Percentiles rank a stretch among this genome's conserved stretches.
These are phyloP conservation scores for Epizoanthus ramosus DNA, from an alignment of 92 coral and sea anemone genomes.

Conservation along the genomic window DNA sequence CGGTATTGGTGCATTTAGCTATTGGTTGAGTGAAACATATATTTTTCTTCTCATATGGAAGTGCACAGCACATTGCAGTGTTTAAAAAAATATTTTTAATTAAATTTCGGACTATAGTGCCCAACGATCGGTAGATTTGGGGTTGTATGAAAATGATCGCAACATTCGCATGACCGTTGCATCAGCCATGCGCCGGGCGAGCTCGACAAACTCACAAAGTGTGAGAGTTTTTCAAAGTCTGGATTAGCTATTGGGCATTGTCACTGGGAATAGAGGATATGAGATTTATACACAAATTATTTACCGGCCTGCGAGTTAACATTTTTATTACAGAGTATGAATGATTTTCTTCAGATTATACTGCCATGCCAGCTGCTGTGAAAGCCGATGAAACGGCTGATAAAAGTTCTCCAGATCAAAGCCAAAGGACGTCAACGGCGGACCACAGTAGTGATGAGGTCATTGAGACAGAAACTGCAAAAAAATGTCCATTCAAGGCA, in stretches of 20 bases:
- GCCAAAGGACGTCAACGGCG: constrained; percentile 4
- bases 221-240: not conserved
- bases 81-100: not conserved
- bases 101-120: not conserved
- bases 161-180: not conserved
- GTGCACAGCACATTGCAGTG: not conserved
- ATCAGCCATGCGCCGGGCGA: not conserved
- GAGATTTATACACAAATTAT: not conserved
- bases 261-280: not conserved
- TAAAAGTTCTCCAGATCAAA: constrained; percentile 12
- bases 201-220: no score
- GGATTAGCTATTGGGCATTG: not conserved
- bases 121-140: not conserved
- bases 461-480: constrained; percentile 14
- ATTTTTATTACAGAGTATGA: not conserved
- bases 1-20: not conserved
- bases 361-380: constrained; percentile 47
- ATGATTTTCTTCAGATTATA: not conserved
- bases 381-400: constrained; percentile 40
- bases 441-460: constrained; percentile 1
- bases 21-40: not conserved
- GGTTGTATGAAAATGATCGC: not conserved
- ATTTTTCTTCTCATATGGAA: not conserved
- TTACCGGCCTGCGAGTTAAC: not conserved
- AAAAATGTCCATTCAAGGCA: constrained; percentile 25